Evolutionary conservation across 2,797 vertebrate species (phyloP), one percentile per base, ranked within the genome.

Genomic region (Acanthurus tractus): DNA sequence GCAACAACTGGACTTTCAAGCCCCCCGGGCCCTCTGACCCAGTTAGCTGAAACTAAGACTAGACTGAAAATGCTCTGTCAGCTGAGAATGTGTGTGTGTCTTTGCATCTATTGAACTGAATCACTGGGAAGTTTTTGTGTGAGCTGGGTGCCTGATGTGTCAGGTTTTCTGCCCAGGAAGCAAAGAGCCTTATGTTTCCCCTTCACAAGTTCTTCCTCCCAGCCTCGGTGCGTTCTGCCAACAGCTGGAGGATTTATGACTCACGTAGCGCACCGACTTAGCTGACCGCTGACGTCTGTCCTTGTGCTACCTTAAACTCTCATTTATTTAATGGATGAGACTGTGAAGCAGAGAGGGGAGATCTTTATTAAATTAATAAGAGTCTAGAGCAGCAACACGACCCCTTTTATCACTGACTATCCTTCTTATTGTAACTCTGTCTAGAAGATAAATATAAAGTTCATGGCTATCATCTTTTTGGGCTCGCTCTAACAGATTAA

Each of bases 141-240:
- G 20, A 17, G 23, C 25, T n/a, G 36, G 17, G 70, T 78, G 48
- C 15, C 13, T 62, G 57, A 63, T 74, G 66, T 53, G 79, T 85
- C 76, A 77, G 76, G 62, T 63, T 81, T 74, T 81, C 34, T 55
- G 66, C 76, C 5, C 81, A 86, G 89, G 88, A 91, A 88, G 81
- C 34, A 0, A 20, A 64, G 17, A 53, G 59, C 81, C 71, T 69
- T 85, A 74, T 83, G 86, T 81, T 89, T 86, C 81, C 86, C 44
- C 25, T 74, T 25, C 58, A 59, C 40, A 40, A 44, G 63, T 40
- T 42, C 71, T 73, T 70, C 38, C 72, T 57, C 36, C 56, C 44
- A 20, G 29, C 70, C 61, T 61, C 66, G 15, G 61, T 0, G 15
- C 70, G 65, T 40, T 23, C 68, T 73, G 77, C 76, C 65, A 83